A percentile compares a stretch with the other conserved stretches of the same genome.
These are phyloP conservation scores for Melikaiella ostensackeni DNA, from an alignment of 2,888 invertebrate genomes.

Conservation along the genomic window DNA sequence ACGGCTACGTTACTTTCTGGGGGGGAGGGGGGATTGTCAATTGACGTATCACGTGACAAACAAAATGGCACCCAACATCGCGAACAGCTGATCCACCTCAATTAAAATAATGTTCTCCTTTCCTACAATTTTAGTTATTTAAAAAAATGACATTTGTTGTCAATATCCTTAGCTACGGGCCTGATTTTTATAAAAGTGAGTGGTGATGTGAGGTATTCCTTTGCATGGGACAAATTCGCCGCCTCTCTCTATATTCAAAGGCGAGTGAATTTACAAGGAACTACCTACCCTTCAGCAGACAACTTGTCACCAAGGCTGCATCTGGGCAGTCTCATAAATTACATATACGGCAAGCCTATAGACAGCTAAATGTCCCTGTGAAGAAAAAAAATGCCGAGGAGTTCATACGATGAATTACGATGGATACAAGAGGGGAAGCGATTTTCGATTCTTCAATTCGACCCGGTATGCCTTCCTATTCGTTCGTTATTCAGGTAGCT, in stretches of 20 bases:
- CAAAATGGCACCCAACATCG: no score
- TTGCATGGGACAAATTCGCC: slow-evolving; percentile 66
- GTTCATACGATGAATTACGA: slow-evolving; percentile 54
- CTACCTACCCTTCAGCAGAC: slow-evolving; percentile 57
- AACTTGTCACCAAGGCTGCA: slow-evolving; percentile 53
- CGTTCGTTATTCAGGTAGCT: slow-evolving; percentile 35
- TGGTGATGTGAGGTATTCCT: slow-evolving; percentile 50
- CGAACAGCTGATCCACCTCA: no score
- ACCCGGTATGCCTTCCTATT: slow-evolving; percentile 11
- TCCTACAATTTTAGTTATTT: no score
- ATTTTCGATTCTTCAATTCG: slow-evolving; percentile 40
- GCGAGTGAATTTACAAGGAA: slow-evolving; percentile 52
- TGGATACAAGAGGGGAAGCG: slow-evolving; percentile 26
- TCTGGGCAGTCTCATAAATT: slow-evolving; percentile 66
- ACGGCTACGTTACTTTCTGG: no score
- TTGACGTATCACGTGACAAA: no score
- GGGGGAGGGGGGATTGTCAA: no score
- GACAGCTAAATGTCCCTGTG: slow-evolving; percentile 49
- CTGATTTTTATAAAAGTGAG: slow-evolving; percentile 1
- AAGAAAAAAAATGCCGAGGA: slow-evolving; percentile 50
- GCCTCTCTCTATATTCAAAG: slow-evolving; percentile 29
- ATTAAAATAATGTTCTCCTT: no score
- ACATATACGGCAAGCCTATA: slow-evolving; percentile 51
- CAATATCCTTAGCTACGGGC: background rate
- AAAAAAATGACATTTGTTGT: no score